A percentile compares a stretch with the other conserved stretches of the same genome.
phyloP scores from a whole-genome alignment of 2,113 vertebrate genomes.

The Lipotes vexillifer region DNA sequence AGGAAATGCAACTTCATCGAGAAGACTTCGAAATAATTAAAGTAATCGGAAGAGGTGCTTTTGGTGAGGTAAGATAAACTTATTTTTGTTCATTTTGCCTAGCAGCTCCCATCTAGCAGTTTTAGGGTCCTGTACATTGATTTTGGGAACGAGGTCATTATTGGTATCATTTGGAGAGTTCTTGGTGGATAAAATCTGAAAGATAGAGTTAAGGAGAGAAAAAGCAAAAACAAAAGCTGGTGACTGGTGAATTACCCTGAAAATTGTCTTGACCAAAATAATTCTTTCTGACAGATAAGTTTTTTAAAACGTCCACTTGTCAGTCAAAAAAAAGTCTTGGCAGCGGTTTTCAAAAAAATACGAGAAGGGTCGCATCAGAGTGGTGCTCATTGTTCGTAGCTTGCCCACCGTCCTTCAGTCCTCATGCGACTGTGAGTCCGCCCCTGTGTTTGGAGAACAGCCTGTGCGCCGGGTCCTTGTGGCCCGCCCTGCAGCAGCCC shows the following conservation, averaged over 20 bases:
- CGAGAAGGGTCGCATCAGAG: accelerated
- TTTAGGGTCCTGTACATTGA: accelerated
- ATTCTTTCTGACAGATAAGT: not conserved
- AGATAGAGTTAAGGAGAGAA: not conserved
- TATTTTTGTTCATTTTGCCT: accelerated
- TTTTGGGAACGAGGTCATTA: not conserved
- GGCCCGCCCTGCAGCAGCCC: no score
- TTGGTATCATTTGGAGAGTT: no score
- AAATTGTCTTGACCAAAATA: not conserved
- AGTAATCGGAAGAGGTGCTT: constrained; percentile 88
- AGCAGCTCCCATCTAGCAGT: accelerated
- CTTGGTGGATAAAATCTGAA: not conserved
- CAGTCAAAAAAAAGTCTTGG: not conserved
- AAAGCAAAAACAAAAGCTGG: not conserved
- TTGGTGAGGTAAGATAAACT: constrained; percentile 83
- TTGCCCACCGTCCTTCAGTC: accelerated
- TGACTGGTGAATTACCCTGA: not conserved
- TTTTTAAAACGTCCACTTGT: not conserved
- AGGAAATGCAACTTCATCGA: constrained; percentile 87
- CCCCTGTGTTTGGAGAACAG: no score
- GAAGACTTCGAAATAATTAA: constrained; percentile 90
- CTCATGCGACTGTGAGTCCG: accelerated
- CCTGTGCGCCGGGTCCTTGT: not conserved
- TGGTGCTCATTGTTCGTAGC: accelerated
- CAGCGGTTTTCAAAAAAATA: not conserved